Conservation (phyloP, 2,797 vertebrate species). For the Gobio occitaniae region DNA sequence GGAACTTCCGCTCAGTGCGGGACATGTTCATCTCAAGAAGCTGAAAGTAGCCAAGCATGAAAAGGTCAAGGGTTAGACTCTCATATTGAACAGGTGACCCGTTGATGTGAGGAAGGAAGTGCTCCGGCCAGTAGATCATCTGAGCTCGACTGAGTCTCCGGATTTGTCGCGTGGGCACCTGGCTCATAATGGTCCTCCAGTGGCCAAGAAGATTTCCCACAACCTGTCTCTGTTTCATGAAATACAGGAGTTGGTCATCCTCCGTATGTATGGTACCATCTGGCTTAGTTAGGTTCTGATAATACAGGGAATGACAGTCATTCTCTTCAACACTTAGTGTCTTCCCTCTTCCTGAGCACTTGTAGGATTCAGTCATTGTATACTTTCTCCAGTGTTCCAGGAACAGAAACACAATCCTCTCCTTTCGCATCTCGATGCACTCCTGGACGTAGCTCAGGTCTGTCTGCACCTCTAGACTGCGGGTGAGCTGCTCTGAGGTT, state of each 20-base stretch:
- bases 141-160: slow-evolving; percentile 82
- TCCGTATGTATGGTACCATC: slow-evolving; percentile 73
- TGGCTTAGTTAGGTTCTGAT: slow-evolving; percentile 62
- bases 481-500: slow-evolving; percentile 76
- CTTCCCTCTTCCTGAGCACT: slow-evolving; percentile 67
- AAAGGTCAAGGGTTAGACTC: slow-evolving; percentile 92
- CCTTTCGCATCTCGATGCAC: slow-evolving; percentile 87
- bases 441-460: slow-evolving; percentile 85
- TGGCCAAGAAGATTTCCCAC: slow-evolving; percentile 88
- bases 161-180: slow-evolving; percentile 84
- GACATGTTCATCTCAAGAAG: slow-evolving; percentile 95
- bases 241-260: slow-evolving; percentile 82
- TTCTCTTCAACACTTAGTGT: slow-evolving; percentile 68
- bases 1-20: slow-evolving; percentile 89
- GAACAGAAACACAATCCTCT: slow-evolving; percentile 90
- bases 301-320: slow-evolving; percentile 60
- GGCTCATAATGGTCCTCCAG: slow-evolving; percentile 90
- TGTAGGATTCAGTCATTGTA: slow-evolving; percentile 80
- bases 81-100: slow-evolving; percentile 85
- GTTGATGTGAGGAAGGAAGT: slow-evolving; percentile 89
- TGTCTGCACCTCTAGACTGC: slow-evolving; percentile 80
- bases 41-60: slow-evolving; percentile 99
- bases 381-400: slow-evolving; percentile 95
- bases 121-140: slow-evolving; percentile 94
- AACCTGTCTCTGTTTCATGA: slow-evolving; percentile 88